Conservation (phyloP, 2,113 vertebrate species). For the Rhineura floridana region DNA sequence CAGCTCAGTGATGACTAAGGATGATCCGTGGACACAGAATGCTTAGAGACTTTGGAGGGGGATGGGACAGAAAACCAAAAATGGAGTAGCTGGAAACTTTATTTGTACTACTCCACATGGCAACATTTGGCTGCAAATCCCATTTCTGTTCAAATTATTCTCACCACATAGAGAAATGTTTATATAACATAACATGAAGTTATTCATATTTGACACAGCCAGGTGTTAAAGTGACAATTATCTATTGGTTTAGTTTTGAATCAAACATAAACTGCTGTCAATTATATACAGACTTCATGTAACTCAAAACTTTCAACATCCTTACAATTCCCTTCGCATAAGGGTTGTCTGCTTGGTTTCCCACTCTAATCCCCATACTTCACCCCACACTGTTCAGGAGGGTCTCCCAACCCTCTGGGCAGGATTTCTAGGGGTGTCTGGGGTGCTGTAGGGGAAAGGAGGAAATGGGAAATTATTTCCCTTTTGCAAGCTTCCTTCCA, state of each 20-base stretch:
- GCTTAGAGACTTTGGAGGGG: not conserved
- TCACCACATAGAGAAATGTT: not conserved
- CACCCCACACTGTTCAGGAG: not conserved
- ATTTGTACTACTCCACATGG: not conserved
- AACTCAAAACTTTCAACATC: not conserved
- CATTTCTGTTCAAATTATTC: not conserved
- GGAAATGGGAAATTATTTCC: not conserved
- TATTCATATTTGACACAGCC: not conserved
- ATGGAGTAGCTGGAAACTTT: not conserved
- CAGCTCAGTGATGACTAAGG: not conserved
- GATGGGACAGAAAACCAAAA: not conserved
- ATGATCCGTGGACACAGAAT: not conserved
- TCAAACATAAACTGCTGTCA: not conserved
- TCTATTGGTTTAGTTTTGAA: not conserved
- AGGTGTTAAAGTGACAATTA: not conserved
- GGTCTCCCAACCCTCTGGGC: not conserved
- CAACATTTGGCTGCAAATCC: not conserved
- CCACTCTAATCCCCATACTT: not conserved
- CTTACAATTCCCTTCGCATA: not conserved
- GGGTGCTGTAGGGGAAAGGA: not conserved
- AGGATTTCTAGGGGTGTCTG: not conserved
- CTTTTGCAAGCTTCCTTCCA: not conserved
- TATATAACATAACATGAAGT: not conserved
- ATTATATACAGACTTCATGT: not conserved
- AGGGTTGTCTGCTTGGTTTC: not conserved